Conservation (phyloP, 2,113 vertebrate species). For the Pandion haliaetus region DNA sequence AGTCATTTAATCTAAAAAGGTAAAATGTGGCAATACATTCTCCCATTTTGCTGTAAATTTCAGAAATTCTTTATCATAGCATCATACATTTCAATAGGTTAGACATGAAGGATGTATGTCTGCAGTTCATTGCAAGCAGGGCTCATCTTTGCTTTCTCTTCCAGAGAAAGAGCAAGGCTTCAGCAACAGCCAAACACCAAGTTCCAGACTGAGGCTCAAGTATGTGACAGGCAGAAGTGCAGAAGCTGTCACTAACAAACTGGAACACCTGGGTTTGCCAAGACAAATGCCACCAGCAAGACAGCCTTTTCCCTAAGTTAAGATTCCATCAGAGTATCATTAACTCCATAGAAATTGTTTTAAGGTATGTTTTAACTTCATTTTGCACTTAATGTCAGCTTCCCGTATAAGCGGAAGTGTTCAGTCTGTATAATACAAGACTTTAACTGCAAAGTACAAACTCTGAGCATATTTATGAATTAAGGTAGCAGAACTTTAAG, state of each 20-base stretch:
- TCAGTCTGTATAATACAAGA: no score
- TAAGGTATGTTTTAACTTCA: not conserved
- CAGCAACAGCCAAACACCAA: not conserved
- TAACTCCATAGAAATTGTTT: not conserved
- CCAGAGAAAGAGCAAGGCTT: not conserved
- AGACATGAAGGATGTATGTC: fast-evolving
- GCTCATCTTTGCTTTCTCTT: not conserved
- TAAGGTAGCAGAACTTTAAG: not conserved
- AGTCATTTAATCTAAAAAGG: not conserved
- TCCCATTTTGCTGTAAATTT: not conserved
- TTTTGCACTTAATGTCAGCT: not conserved
- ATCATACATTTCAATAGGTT: not conserved
- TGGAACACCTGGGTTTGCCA: fast-evolving
- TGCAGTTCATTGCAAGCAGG: not conserved
- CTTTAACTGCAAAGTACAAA: not conserved
- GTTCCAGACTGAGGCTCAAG: not conserved
- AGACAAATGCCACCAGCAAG: no score
- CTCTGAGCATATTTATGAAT: not conserved
- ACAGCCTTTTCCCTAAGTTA: no score
- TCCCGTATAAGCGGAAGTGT: fast-evolving
- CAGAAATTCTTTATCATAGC: not conserved
- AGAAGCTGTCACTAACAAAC: not conserved
- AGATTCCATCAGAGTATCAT: not conserved
- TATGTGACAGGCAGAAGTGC: fast-evolving
- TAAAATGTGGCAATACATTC: fast-evolving